Base-by-base conservation (phyloP, 2,888 invertebrate genomes). In the Corythucha ciliata region DNA sequence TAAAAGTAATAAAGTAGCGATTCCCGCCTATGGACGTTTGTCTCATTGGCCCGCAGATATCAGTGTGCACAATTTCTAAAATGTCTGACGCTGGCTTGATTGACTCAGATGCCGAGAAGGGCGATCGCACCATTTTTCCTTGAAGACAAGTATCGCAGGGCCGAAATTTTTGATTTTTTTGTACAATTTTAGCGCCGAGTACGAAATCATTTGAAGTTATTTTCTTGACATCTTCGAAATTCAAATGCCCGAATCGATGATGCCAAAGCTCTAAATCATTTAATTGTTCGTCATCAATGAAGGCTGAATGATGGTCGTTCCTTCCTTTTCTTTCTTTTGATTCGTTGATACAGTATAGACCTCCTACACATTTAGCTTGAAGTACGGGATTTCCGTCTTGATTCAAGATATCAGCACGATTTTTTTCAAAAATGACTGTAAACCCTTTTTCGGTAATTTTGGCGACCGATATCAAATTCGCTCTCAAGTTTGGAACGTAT, bases 171-270 rank as follows among this genome's bases (percentile, higher is more conserved):
- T 22, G 18, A 26, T 21, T 4, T n/a, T n/a, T n/a, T 18, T 16
- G n/a, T 18, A 27, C 29, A 18, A 44, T 32, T 2, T 44, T 42
- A 16, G 29, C 25, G 18, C 42, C 42, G 12, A 42, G 8, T 8
- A 25, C 25, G 7, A 16, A 10, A 16, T 42, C 29, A 4, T n/a
- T 10, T 10, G 12, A 18, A 14, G 8, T 32, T 4, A 34, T 14
- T 20, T 5, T 33, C 14, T 34, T 46, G 16, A 46, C 14, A 21
- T 46, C 46, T 46, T 18, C 18, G 12, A 33, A 32, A 46, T 46
- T 46, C 8, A 46, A 20, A 29, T 46, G 46, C 20, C 46, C 46
- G 12, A 32, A 33, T 18, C 34, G 16, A 24, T 29, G 46, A 46
- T 46, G 46, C 46, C 46, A 46, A 29, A n/a, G 14, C 34, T 12